Base-by-base conservation (phyloP, 2,113 vertebrate species). In the Ptilorrhoa leucosticta region DNA sequence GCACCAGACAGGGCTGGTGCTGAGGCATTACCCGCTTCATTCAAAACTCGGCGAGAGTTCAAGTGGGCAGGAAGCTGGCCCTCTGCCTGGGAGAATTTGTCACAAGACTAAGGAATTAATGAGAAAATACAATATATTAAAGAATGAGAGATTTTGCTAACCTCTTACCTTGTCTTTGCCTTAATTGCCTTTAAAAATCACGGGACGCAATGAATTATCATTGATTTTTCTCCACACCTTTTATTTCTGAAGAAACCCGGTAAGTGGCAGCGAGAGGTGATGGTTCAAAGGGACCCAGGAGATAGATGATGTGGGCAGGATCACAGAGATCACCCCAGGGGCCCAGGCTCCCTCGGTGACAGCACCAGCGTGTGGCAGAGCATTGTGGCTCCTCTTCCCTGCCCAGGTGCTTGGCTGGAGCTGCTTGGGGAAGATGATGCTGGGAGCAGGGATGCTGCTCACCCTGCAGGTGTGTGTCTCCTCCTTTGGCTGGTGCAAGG, bases 121-220 rank as follows among this genome's bases (percentile, higher is more conserved):
- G 96, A 93, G 91, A 86, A 97, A 90, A 91, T 96, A 90, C 96
- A 92, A 97, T 96, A 82, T 95, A 95, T 95, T 97, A 97, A 97
- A 87, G 92, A 84, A 78, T 87, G 94, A 95, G 94, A 75, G 90
- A 92, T 95, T 96, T 96, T 79, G 79, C 69, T 96, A 96, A 96
- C 95, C 97, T 95, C 96, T 97, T 97, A 94, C 97, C 97, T 96
- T 94, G 94, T 95, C 96, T 93, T 63, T 86, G 54, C 88, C 93
- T 96, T 97, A 97, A 97, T 96, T 90, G 90, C 95, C 88, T 96
- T 92, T 96, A 97, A 93, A 94, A 97, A 96, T 96, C 92, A 69
- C 24, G 44, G 85, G 83, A 81, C 89, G 22, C 95, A 86, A 93
- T 96, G 93, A 97, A 96, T 96, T 90, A 86, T 35, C 95, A 97